phyloP scores from a whole-genome alignment of 2,113 vertebrate species.

The Phycodurus eques region DNA sequence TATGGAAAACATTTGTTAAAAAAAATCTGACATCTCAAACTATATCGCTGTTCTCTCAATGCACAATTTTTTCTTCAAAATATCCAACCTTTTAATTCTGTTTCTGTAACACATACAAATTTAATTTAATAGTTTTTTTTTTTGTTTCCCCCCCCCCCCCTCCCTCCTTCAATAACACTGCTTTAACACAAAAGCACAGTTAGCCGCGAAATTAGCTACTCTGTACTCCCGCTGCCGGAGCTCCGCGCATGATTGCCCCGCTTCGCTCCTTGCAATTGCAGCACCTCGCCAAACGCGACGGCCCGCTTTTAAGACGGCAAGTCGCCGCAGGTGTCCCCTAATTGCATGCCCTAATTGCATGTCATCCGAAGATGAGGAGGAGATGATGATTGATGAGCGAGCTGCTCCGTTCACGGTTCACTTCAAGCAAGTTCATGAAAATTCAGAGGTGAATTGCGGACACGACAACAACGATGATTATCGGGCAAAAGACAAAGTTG shows the following conservation, averaged over 20 bases:
- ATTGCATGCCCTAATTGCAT: constrained; percentile 56
- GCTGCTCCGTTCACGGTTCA: neutral
- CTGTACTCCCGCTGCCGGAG: neutral
- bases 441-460: neutral
- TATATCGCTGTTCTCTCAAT: too few relatives aligned
- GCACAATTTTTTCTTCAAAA: too few relatives aligned
- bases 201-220: neutral
- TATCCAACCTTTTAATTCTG: too few relatives aligned
- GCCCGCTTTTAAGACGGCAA: neutral
- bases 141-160: neutral
- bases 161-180: neutral
- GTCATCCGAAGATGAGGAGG: constrained; percentile 36
- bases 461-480: too few relatives aligned
- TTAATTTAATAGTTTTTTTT: too few relatives aligned
- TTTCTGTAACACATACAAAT: too few relatives aligned
- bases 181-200: neutral
- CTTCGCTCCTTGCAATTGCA: neutral
- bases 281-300: neutral
- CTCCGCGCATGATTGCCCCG: neutral
- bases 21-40: too few relatives aligned
- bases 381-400: constrained; percentile 56
- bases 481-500: too few relatives aligned
- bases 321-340: constrained; percentile 52
- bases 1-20: too few relatives aligned
- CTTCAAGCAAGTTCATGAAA: neutral